Percentiles rank a stretch among this genome's conserved stretches.
Conservation (phyloP, 2,797 vertebrate species). For the Chaenodraco wilsoni region DNA sequence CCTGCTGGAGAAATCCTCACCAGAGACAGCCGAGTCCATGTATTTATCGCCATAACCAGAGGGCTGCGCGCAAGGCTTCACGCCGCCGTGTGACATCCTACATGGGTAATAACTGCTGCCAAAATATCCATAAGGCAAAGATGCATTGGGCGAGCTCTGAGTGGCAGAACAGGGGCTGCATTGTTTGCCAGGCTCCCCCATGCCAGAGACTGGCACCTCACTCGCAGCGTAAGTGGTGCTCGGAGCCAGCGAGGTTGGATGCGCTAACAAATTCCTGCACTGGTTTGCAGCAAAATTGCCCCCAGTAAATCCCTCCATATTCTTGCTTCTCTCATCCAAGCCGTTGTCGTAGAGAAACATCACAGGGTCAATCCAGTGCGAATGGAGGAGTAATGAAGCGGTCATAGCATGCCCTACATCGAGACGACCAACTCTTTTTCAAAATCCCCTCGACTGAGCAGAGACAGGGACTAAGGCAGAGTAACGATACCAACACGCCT, state of each 20-base stretch:
- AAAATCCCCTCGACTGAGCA: conserved; percentile 88
- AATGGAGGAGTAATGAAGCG: conserved; percentile 97
- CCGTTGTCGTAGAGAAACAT: conserved; percentile 99
- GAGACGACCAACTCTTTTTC: conserved; percentile 88
- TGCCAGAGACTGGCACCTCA: conserved; percentile 91
- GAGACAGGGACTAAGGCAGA: conserved; percentile 88
- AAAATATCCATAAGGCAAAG: conserved; percentile 97
- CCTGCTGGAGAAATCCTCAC: conserved; percentile 93
- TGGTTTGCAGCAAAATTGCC: conserved; percentile 95
- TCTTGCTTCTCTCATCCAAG: conserved; percentile 95
- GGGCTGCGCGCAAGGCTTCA: conserved; percentile 93
- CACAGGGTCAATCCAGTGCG: conserved; percentile 99
- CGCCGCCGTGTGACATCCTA: conserved; percentile 92
- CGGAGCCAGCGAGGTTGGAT: conserved; percentile 93
- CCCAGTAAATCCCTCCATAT: conserved; percentile 93
- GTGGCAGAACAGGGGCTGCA: conserved; percentile 96
- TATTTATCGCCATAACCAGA: conserved; percentile 92
- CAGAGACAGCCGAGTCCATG: conserved; percentile 92
- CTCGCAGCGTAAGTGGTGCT: conserved; percentile 90
- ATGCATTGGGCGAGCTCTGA: conserved; percentile 92
- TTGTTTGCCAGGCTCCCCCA: conserved; percentile 94
- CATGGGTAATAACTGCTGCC: conserved; percentile 96
- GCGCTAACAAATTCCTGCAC: conserved; percentile 96
- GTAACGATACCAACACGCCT: conserved; percentile 90
- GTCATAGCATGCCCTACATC: conserved; percentile 99